Base-by-base conservation (phyloP, 1,140 invertebrate species). In the Acyrthosiphon pisum region DNA sequence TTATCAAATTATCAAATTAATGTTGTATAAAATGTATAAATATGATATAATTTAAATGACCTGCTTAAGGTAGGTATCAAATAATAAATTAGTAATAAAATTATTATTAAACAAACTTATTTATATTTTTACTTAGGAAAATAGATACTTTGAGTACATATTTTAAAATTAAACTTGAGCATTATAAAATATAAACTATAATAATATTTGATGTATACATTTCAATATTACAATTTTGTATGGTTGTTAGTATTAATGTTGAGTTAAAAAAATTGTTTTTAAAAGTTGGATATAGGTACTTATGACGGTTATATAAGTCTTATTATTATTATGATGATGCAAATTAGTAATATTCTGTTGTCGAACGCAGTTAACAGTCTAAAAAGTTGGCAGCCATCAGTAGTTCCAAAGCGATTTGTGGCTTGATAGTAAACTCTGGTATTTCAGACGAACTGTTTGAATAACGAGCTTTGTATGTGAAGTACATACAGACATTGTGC, bases 341-440 rank as follows among this genome's bases (percentile, higher is more conserved):
- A 41, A 37, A 22, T 84, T 46, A 14, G 26, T 84, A 83, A 83
- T 83, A 37, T 23, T 83, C 37, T 11, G 22, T 44, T 9, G 2
- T 30, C 2, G 11, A 9, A 11, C 26, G 26, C 14, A 50, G 20
- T 97, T 97, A 99, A 96, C 99, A 99, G 95, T 99, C 99, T 94
- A 99, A 96, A 96, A 99, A 99, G 95, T 99, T 99, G 93, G 99
- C 99, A 94, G 99, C 99, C 99, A 99, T 99, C 48, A 99, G 96
- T 44, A 99, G 96, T 96, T 99, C 99, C 94, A 99, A 96, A 53
- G 99, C 99, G 94, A 99, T 99, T 95, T 99, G 98, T 6, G 98
- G 98, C 90, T 98, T 97, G 95, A 99, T 99, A 7, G 98, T 98
- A 95, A 99, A 99, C 96, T 99, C 99, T 23, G 99, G 99, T 95